These are phyloP conservation scores for Trissolcus japonicus DNA, from an alignment of 2,888 invertebrate species.

Conservation along the genomic window DNA sequence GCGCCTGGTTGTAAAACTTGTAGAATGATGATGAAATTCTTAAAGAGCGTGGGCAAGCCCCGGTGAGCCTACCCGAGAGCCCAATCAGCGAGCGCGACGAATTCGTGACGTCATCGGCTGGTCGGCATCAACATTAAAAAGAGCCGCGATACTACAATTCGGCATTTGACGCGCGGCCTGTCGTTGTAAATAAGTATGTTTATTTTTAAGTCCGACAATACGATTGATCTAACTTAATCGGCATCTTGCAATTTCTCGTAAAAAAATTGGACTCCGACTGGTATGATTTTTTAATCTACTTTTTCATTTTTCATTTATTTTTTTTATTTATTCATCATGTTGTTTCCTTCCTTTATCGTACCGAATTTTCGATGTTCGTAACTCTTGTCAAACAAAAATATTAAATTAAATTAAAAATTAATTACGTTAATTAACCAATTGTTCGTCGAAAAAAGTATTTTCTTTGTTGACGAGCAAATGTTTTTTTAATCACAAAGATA, in stretches of 20 bases:
- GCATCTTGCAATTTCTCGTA: not conserved
- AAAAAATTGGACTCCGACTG: not conserved
- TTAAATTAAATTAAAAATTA: too few relatives aligned
- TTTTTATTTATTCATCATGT: too few relatives aligned
- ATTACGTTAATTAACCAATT: too few relatives aligned
- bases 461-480: too few relatives aligned
- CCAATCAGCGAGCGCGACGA: constrained; percentile 16
- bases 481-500: not conserved
- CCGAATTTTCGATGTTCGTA: too few relatives aligned
- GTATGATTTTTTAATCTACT: not conserved
- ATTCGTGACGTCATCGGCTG: constrained; percentile 3
- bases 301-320: not conserved
- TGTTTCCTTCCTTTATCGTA: too few relatives aligned
- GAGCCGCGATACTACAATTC: constrained; percentile 30
- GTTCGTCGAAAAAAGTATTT: too few relatives aligned
- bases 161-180: constrained; percentile 27
- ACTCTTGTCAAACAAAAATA: too few relatives aligned
- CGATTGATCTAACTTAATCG: constrained; percentile 5
- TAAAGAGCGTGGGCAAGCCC: constrained; percentile 18
- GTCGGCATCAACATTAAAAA: constrained; percentile 21
- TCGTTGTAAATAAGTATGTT: constrained; percentile 14
- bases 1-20: too few relatives aligned
- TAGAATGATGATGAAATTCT: constrained; percentile 19
- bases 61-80: constrained; percentile 11
- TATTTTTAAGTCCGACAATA: constrained; percentile 15